phyloP scores from a whole-genome alignment of 2,113 vertebrate genomes.

The Ptilorrhoa leucosticta region DNA sequence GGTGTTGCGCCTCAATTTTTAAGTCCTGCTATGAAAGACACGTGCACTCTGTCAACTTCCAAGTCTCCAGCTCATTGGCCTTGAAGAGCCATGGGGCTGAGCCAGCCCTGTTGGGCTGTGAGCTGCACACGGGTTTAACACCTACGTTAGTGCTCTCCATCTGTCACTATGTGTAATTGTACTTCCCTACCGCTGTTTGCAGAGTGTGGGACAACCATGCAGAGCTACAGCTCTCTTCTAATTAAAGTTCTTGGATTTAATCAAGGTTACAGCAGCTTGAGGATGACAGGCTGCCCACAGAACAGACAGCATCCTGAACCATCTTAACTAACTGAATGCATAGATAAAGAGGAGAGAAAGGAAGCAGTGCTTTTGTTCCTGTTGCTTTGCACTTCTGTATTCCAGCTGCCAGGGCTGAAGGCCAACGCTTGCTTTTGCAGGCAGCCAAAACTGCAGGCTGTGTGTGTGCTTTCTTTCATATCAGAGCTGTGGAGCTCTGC shows the following conservation, averaged over 20 bases:
- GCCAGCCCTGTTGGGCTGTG: background rate
- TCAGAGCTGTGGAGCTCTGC: background rate
- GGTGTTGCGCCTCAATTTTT: background rate
- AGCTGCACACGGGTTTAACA: background rate
- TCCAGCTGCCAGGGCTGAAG: conserved; percentile 23
- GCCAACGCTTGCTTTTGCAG: conserved; percentile 7
- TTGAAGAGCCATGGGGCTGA: background rate
- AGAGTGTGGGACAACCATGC: background rate
- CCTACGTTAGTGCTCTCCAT: background rate
- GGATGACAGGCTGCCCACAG: background rate
- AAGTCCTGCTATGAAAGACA: background rate
- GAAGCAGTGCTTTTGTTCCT: background rate
- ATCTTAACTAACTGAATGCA: conserved; percentile 8
- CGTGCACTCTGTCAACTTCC: background rate
- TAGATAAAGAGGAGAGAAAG: background rate
- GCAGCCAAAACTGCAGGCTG: conserved; percentile 33
- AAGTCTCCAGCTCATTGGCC: background rate
- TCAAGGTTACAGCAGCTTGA: conserved; percentile 20
- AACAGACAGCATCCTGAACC: conserved; percentile 3
- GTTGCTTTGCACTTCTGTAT: background rate
- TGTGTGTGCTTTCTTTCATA: background rate
- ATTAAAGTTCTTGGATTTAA: conserved; percentile 42
- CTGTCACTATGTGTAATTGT: background rate
- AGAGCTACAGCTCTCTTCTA: background rate
- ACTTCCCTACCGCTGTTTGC: background rate